Conservation (phyloP, 2,888 invertebrate genomes). For the Lydus trimaculatus region DNA sequence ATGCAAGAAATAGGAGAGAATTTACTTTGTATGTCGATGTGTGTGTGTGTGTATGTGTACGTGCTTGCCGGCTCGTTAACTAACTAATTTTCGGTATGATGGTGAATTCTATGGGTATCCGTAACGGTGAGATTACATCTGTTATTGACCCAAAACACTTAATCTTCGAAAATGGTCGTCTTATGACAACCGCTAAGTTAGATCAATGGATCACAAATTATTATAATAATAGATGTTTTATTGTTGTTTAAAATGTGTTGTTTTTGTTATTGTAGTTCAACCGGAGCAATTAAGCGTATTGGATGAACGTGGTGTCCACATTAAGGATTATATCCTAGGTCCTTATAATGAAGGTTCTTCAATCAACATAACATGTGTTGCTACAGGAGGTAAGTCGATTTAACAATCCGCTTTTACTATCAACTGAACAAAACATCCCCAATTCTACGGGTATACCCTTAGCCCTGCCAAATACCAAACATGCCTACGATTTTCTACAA, state of each 20-base stretch:
- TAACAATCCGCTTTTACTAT: constrained; percentile 36
- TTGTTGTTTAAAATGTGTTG: neutral
- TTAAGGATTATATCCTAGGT: constrained; percentile 79
- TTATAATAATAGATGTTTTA: neutral
- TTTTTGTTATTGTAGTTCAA: constrained; percentile 70
- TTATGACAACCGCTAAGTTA: constrained; percentile 38
- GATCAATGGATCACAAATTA: neutral
- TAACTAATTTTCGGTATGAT: constrained; percentile 38
- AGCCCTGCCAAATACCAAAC: neutral
- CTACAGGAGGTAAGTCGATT: constrained; percentile 77
- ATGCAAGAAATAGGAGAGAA: constrained; percentile 44
- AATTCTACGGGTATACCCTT: neutral
- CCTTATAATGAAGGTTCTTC: constrained; percentile 86
- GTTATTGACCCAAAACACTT: constrained; percentile 43
- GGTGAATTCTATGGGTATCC: constrained; percentile 43
- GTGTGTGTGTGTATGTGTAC: constrained; percentile 35
- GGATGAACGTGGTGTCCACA: constrained; percentile 78
- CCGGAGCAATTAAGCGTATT: constrained; percentile 82
- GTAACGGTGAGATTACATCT: constrained; percentile 42
- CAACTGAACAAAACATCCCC: constrained; percentile 7
- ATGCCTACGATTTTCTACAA: neutral
- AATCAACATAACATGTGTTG: constrained; percentile 83
- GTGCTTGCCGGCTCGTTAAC: constrained; percentile 39
- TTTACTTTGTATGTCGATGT: neutral
- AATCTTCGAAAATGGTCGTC: constrained; percentile 43